phyloP scores from a whole-genome alignment of 2,888 invertebrate species.

The Thera obeliscata region DNA sequence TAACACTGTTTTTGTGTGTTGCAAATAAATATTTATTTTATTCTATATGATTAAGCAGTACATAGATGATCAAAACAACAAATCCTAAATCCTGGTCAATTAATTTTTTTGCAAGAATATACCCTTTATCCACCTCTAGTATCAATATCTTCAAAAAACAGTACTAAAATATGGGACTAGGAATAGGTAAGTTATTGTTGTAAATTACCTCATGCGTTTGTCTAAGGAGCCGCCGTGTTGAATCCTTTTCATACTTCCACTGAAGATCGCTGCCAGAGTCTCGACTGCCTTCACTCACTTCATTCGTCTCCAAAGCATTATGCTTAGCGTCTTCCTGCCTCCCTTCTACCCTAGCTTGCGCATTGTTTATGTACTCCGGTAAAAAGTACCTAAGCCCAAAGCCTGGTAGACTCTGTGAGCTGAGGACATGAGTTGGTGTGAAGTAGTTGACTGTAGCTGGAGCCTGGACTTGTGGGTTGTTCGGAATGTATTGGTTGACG shows the following conservation, averaged over 20 bases:
- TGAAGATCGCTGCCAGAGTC: constrained; percentile 65
- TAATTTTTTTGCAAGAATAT: too few relatives aligned
- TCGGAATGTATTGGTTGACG: constrained; percentile 71
- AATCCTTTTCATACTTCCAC: constrained; percentile 76
- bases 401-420: constrained; percentile 73
- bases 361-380: constrained; percentile 58
- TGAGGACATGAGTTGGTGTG: constrained; percentile 63
- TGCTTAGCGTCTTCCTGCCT: constrained; percentile 68
- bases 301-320: constrained; percentile 68
- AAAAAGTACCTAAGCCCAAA: constrained; percentile 73
- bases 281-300: constrained; percentile 51
- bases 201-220: constrained; percentile 62
- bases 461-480: constrained; percentile 51
- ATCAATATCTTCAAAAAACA: too few relatives aligned
- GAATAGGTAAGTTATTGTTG: background rate
- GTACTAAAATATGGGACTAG: too few relatives aligned
- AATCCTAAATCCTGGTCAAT: too few relatives aligned
- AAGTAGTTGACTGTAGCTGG: constrained; percentile 56
- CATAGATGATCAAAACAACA: too few relatives aligned
- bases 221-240: constrained; percentile 59
- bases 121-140: too few relatives aligned
- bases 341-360: constrained; percentile 48
- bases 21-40: too few relatives aligned
- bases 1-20: too few relatives aligned
- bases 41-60: too few relatives aligned